Base-by-base conservation (phyloP, 2,797 vertebrate genomes). In the Pantherophis alleghaniensis region DNA sequence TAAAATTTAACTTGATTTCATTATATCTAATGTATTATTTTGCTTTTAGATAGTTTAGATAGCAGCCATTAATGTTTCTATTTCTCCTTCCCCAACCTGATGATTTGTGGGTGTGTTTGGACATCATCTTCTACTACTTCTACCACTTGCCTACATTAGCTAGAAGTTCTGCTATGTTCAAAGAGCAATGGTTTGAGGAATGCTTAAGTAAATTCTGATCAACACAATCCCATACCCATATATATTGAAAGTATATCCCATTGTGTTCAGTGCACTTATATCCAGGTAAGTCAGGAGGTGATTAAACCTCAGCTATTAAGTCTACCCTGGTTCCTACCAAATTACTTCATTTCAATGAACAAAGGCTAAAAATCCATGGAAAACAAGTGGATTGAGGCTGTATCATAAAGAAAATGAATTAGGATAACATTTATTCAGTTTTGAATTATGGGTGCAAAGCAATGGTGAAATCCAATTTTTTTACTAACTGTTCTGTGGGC, bases 1-100 rank as follows among this genome's bases (percentile, higher is more conserved):
- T 79, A 93, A 74, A 93, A 91, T 61, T 86, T 87, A 94, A 53
- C 91, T 88, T 91, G 90, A 66, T 55, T 32, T 87, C 94, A 69
- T 37, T 61, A 42, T 22, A 79, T 79, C 20, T 47, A 9, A 74
- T 37, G 69, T 83, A 47, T 10, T 47, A 24, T 24, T 47, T 42
- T 83, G 74, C 37, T 55, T 61, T 87, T 55, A 37, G 57, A 7
- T 47, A 32, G 59, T 53, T 53, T 53, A 53, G 51, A 51, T 51
- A 60, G 32, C 74, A 60, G n/a, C 28, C 51, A n/a, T 55, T 42
- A 42, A 83, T 83, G 20, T 22, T 83, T 24, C 20, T 83, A 47
- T 11, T 83, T 11, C 3, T 47, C 20, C 9, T 83, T 83, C 37
- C 20, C 74, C 74, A 83, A 47, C 20, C 20, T 83, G 37, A 83